Conservation (phyloP, 2,888 invertebrate genomes). For the Drosophila nigritarsus region DNA sequence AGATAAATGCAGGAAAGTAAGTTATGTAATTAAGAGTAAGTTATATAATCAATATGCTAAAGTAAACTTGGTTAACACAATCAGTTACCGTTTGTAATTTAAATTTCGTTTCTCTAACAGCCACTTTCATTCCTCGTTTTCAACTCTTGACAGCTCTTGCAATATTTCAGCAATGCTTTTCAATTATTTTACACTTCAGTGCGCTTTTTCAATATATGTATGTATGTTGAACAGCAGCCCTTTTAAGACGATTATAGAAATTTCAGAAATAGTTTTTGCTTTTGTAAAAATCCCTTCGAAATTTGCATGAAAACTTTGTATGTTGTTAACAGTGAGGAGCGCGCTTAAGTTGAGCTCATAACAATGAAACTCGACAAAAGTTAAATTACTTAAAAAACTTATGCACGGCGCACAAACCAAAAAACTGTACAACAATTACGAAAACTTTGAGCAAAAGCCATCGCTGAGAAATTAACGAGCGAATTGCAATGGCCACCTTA, state of each 20-base stretch:
- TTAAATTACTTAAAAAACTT: slow-evolving; percentile 74
- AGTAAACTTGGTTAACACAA: not conserved
- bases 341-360: slow-evolving; percentile 29
- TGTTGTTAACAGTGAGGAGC: slow-evolving; percentile 33
- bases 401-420: slow-evolving; percentile 31
- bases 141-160: not conserved
- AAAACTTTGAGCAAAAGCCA: slow-evolving; percentile 51
- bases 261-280: not conserved
- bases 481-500: not conserved
- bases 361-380: slow-evolving; percentile 64
- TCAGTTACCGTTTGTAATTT: not conserved
- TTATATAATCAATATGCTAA: not conserved
- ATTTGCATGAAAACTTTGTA: slow-evolving; percentile 50
- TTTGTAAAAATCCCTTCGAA: slow-evolving; percentile 19
- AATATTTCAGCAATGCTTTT: slow-evolving; percentile 18
- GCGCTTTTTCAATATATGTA: slow-evolving; percentile 25
- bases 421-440: slow-evolving; percentile 30
- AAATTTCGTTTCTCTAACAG: not conserved
- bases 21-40: not conserved
- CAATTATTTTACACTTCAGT: slow-evolving; percentile 39
- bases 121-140: not conserved
- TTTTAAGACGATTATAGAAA: slow-evolving; percentile 37
- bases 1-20: not conserved
- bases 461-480: slow-evolving; percentile 33
- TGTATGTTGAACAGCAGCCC: slow-evolving; percentile 16